Conservation (phyloP, 2,888 invertebrate species). For the Sarcophaga subvicina region DNA sequence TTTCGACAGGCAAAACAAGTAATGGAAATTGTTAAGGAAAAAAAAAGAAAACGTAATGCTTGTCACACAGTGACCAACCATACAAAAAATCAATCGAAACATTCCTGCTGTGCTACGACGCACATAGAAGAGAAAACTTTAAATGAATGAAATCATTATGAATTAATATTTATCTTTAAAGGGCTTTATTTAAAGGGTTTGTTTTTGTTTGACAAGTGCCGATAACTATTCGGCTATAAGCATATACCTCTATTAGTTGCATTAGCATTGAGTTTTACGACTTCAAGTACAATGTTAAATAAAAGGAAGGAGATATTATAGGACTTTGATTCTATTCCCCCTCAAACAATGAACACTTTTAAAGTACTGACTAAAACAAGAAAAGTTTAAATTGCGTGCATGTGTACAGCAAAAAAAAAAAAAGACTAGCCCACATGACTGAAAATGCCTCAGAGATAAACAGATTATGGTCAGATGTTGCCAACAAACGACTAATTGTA, state of each 20-base stretch:
- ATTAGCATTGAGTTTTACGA: too few relatives aligned
- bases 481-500: slow-evolving; percentile 58
- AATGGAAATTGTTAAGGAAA: not conserved
- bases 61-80: slow-evolving; percentile 40
- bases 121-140: not conserved
- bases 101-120: not conserved
- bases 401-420: not conserved
- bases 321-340: not conserved
- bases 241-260: too few relatives aligned
- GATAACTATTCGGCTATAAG: too few relatives aligned
- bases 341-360: not conserved
- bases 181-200: too few relatives aligned
- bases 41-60: slow-evolving; percentile 8
- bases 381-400: not conserved
- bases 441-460: slow-evolving; percentile 51
- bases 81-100: slow-evolving; percentile 46
- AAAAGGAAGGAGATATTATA: not conserved
- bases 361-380: slow-evolving; percentile 9
- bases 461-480: slow-evolving; percentile 65
- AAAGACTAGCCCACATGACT: slow-evolving; percentile 6
- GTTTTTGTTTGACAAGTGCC: too few relatives aligned
- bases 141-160: not conserved
- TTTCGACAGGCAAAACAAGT: not conserved
- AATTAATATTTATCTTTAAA: not conserved
- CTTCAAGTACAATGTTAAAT: too few relatives aligned